A percentile compares a stretch with the other conserved stretches of the same genome.
Conservation (phyloP, 2,113 vertebrate species). For the Todiramphus chloris region DNA sequence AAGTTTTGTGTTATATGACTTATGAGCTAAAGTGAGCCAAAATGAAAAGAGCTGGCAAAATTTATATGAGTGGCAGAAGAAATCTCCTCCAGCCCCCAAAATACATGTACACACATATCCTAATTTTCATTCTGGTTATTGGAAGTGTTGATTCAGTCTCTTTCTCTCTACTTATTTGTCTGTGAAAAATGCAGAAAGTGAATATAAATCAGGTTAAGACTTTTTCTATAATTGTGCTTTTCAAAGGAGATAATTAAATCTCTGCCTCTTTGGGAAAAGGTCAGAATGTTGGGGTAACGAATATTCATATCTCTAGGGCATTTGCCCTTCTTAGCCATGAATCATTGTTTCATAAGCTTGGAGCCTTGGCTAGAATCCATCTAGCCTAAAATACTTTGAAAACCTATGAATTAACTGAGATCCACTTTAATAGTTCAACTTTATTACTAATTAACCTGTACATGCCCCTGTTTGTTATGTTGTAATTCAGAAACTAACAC, state of each 20-base stretch:
- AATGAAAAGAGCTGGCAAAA: background rate
- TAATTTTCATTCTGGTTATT: background rate
- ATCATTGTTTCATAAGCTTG: slow-evolving; percentile 72
- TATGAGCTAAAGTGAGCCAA: background rate
- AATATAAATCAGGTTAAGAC: slow-evolving; percentile 73
- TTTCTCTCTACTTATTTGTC: slow-evolving; percentile 60
- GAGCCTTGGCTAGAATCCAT: slow-evolving; percentile 73
- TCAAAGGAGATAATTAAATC: slow-evolving; percentile 81
- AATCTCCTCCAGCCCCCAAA: background rate
- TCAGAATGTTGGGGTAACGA: slow-evolving; percentile 74
- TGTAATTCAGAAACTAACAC: slow-evolving; percentile 38
- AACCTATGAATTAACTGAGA: slow-evolving; percentile 71
- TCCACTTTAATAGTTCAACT: slow-evolving; percentile 67
- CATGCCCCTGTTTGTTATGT: slow-evolving; percentile 49
- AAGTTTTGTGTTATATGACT: background rate
- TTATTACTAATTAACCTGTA: slow-evolving; percentile 75
- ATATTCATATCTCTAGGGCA: slow-evolving; percentile 76
- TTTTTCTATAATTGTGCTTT: slow-evolving; percentile 77
- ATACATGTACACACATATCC: rapidly evolving
- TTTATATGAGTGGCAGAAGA: background rate
- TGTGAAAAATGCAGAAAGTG: slow-evolving; percentile 64
- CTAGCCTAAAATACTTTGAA: slow-evolving; percentile 68
- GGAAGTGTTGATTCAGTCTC: background rate
- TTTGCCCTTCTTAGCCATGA: slow-evolving; percentile 77
- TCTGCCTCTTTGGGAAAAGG: slow-evolving; percentile 75